A percentile compares a stretch with the other conserved stretches of the same genome.
Conservation (phyloP, 1,140 invertebrate species). For the Neodiprion virginianus region DNA sequence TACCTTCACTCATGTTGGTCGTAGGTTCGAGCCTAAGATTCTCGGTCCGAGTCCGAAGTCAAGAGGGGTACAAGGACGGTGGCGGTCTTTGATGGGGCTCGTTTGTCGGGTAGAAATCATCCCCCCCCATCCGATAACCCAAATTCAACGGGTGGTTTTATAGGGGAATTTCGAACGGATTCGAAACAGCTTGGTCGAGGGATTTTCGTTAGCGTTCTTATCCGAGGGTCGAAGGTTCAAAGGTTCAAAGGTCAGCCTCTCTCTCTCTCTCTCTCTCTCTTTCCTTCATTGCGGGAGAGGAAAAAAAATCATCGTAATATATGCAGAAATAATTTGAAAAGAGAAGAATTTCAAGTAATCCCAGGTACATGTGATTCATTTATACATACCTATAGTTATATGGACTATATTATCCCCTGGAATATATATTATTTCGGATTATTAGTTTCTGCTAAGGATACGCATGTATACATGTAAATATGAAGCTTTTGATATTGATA, state of each 20-base stretch:
- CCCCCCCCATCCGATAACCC: background rate
- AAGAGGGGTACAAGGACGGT: too few relatives aligned
- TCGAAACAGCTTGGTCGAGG: slow-evolving; percentile 2
- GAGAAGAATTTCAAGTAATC: too few relatives aligned
- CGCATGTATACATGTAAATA: too few relatives aligned
- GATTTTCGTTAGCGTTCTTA: background rate
- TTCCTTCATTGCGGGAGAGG: background rate
- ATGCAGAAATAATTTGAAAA: background rate
- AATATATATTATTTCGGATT: too few relatives aligned
- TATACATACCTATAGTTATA: too few relatives aligned
- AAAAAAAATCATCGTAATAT: background rate
- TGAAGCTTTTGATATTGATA: too few relatives aligned
- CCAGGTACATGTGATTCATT: too few relatives aligned
- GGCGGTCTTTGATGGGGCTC: background rate
- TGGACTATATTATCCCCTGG: too few relatives aligned
- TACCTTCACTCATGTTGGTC: too few relatives aligned
- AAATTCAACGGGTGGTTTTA: slow-evolving; percentile 1
- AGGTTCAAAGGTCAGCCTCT: background rate
- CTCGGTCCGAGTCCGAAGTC: too few relatives aligned
- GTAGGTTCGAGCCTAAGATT: too few relatives aligned
- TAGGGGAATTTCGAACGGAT: slow-evolving; percentile 4
- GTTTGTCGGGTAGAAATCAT: slow-evolving; percentile 3
- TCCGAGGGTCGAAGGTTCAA: slow-evolving; percentile 1
- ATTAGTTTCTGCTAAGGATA: too few relatives aligned
- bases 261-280: background rate